Base-by-base conservation (phyloP, 2,797 vertebrate genomes). In the Mastacembelus armatus region DNA sequence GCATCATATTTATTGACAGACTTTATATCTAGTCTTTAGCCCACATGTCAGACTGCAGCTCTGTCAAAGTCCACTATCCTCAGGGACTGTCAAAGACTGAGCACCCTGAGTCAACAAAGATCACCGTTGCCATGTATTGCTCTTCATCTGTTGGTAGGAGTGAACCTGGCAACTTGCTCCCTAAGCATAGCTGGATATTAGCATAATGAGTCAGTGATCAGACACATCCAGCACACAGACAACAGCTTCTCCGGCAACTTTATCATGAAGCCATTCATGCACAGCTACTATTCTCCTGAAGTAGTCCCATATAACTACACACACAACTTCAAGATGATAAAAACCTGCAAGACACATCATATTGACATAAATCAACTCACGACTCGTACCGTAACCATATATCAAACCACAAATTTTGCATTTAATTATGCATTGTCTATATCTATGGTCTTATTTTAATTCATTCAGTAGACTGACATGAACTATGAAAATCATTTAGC, bases 161-260 rank as follows among this genome's bases (percentile, higher is more conserved):
- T 40, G 11, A 38, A 83, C 66, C 32, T 74, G 77, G 78, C 82
- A 78, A 80, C 51, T 49, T 56, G 71, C 67, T 47, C 35, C 38
- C 27, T 51, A 38, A 70, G 51, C 68, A 71, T n/a, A 58, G 70
- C 35, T 52, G 30, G 66, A 76, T 52, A 61, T 77, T 64, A 77
- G 47, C 10, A 45, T 26, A 55, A 83, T 59, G 56, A 67, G 63
- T 33, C 1, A 4, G 54, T 71, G 59, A 77, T 79, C 62, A 62
- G 29, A 65, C 36, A 63, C 39, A 62, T 62, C 26, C 8, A 11
- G 45, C 36, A 30, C 36, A 58, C 35, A 62, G 12, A 19, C 4
- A 49, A 12, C 39, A 61, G 45, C 62, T 35, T 38, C 45, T 52
- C 21, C 15, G 10, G 36, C 10, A 43, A 10, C 16, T 35, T 29